phyloP scores from a whole-genome alignment of 2,797 vertebrate genomes.

The Champsocephalus esox region DNA sequence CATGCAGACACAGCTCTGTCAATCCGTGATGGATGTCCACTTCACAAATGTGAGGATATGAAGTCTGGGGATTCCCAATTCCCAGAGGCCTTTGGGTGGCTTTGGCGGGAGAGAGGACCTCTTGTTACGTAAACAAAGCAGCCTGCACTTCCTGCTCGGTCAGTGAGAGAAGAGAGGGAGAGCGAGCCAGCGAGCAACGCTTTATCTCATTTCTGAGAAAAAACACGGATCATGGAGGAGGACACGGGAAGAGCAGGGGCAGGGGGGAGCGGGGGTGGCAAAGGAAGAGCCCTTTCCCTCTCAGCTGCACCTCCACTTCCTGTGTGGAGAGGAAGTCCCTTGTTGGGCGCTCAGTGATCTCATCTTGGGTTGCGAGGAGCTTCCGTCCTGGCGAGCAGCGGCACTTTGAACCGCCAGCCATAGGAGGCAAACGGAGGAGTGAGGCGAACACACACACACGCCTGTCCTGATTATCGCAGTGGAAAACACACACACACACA shows the following conservation, averaged over 20 bases:
- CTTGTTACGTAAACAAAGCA: constrained; percentile 78
- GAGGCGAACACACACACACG: constrained; percentile 33
- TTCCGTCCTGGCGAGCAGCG: constrained; percentile 63
- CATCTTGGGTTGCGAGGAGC: constrained; percentile 86
- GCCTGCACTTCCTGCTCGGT: constrained; percentile 72
- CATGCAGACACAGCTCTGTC: constrained; percentile 63
- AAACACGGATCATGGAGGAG: constrained; percentile 78
- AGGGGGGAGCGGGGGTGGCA: constrained; percentile 48
- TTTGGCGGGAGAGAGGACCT: constrained; percentile 65
- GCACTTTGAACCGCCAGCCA: constrained; percentile 85
- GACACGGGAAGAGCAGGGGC: constrained; percentile 63
- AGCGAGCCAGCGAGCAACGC: constrained; percentile 32
- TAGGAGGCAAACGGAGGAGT: constrained; percentile 80
- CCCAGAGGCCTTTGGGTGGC: constrained; percentile 74
- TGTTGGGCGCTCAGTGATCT: constrained; percentile 86
- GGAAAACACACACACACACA: constrained; percentile 79
- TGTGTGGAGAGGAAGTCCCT: constrained; percentile 89
- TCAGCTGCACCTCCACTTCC: constrained; percentile 89
- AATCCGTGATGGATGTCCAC: constrained; percentile 76
- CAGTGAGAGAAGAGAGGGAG: constrained; percentile 35
- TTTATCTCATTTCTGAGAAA: constrained; percentile 74
- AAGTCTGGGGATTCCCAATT: constrained; percentile 79
- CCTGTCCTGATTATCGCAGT: constrained; percentile 84
- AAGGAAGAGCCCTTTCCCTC: constrained; percentile 91
- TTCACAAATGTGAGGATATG: constrained; percentile 73